These are phyloP conservation scores for Eubasilissa regina DNA, from an alignment of 1,140 invertebrate genomes.

Conservation along the genomic window DNA sequence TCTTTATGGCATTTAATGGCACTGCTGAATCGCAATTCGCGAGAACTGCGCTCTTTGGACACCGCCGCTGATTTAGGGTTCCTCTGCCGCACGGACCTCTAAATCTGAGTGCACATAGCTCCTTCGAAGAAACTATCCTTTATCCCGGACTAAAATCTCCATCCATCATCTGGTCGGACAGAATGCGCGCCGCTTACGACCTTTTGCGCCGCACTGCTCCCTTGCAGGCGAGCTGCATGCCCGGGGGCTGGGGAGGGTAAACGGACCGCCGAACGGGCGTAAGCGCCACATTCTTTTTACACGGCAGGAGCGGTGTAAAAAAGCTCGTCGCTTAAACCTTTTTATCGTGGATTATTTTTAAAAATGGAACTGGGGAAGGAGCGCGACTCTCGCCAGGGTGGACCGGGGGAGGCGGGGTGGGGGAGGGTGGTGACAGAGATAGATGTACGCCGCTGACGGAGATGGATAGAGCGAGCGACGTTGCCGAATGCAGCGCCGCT, in stretches of 20 bases:
- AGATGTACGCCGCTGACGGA: constrained; percentile 52
- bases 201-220: constrained; percentile 1
- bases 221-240: constrained; percentile 44
- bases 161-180: constrained; percentile 59
- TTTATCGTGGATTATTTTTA: constrained; percentile 52
- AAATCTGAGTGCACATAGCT: constrained; percentile 41
- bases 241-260: constrained; percentile 30
- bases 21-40: constrained; percentile 18
- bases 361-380: constrained; percentile 54
- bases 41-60: neutral
- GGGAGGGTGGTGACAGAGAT: constrained; percentile 48
- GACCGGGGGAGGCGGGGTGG: neutral
- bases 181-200: constrained; percentile 47
- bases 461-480: constrained; percentile 51
- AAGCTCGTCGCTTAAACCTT: constrained; percentile 55
- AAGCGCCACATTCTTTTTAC: constrained; percentile 56
- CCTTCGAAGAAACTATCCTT: constrained; percentile 60
- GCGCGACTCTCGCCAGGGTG: constrained; percentile 22
- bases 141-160: constrained; percentile 60
- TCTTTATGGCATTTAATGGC: constrained; percentile 25
- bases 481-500: constrained; percentile 39
- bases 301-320: constrained; percentile 48
- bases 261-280: constrained; percentile 31
- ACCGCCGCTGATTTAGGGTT: constrained; percentile 24
- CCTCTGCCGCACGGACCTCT: constrained; percentile 17